Conservation (phyloP, 2,888 invertebrate genomes). For the Conistra vaccinii region DNA sequence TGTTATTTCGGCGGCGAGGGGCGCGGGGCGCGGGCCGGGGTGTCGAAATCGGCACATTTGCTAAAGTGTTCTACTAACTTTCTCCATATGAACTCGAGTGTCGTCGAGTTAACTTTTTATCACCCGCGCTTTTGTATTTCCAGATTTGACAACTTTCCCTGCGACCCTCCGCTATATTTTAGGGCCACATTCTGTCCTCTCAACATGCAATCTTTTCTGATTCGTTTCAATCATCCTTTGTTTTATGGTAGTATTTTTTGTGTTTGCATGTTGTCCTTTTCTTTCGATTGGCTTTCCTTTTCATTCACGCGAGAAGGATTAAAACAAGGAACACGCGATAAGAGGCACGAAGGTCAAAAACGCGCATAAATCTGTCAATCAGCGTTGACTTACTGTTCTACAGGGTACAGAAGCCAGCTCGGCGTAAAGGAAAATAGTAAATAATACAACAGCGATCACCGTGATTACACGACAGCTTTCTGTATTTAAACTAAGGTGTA, state of each 20-base stretch:
- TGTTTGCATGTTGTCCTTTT: conserved; percentile 40
- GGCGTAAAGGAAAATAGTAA: conserved; percentile 24
- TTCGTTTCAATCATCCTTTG: conserved; percentile 60
- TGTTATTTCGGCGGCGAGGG: conserved; percentile 78
- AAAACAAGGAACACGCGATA: conserved; percentile 25
- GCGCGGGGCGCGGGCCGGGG: conserved; percentile 68
- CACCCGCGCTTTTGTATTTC: conserved; percentile 75
- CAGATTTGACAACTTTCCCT: conserved; percentile 77
- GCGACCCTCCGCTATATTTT: conserved; percentile 61
- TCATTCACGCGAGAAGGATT: conserved; percentile 22
- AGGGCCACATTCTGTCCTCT: conserved; percentile 53
- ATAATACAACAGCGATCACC: conserved; percentile 20
- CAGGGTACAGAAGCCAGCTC: not conserved
- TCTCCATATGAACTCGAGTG: conserved; percentile 82
- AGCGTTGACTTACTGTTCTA: conserved; percentile 2
- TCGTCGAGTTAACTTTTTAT: conserved; percentile 81
- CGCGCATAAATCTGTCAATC: conserved; percentile 17
- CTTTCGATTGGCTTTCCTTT: conserved; percentile 17
- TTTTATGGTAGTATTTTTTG: conserved; percentile 57
- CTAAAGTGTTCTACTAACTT: conserved; percentile 85
- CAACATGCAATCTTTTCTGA: conserved; percentile 54
- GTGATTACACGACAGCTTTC: conserved; percentile 27
- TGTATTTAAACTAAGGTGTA: conserved; percentile 46
- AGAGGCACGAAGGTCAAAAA: conserved; percentile 9
- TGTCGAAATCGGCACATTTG: conserved; percentile 84